Percentiles rank a stretch among this genome's conserved stretches.
phyloP scores from a whole-genome alignment of 2,113 vertebrate species.

The Varanus komodoensis region DNA sequence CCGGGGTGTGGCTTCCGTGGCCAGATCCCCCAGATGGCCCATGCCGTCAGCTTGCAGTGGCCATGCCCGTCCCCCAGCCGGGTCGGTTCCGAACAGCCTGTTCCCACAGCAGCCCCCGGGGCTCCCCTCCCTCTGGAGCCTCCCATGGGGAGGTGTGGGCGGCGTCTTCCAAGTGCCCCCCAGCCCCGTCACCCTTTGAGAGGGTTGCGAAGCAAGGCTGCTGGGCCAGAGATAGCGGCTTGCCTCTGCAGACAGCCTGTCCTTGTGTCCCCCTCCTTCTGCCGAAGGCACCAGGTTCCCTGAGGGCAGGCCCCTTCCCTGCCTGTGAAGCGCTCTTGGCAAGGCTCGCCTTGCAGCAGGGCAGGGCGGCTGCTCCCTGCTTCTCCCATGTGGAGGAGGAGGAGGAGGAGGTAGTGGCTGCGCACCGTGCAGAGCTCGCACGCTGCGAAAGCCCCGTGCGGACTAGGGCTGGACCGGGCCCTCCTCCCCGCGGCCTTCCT shows the following conservation, averaged over 20 bases:
- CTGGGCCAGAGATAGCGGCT: fast-evolving
- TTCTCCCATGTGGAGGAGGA: not conserved
- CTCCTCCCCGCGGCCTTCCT: not conserved
- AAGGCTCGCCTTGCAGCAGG: not conserved
- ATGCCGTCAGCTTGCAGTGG: too few species aligned
- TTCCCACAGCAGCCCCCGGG: too few species aligned
- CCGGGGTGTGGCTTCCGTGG: too few species aligned
- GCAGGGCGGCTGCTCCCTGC: not conserved
- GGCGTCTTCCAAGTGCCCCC: too few species aligned
- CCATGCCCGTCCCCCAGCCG: not conserved
- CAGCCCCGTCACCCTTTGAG: too few species aligned
- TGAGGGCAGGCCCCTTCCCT: too few species aligned
- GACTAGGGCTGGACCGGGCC: not conserved
- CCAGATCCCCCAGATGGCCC: not conserved
- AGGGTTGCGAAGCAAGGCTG: too few species aligned
- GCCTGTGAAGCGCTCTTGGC: not conserved
- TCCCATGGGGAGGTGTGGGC: too few species aligned
- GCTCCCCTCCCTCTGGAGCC: too few species aligned
- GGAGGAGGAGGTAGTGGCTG: too few species aligned
- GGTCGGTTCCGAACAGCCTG: not conserved
- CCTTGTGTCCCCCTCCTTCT: not conserved
- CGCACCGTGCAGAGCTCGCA: not conserved
- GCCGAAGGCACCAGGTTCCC: not conserved
- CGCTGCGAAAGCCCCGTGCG: too few species aligned
- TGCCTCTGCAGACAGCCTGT: too few species aligned